These are phyloP conservation scores for Macrobrachium nipponense DNA, from an alignment of 1,140 invertebrate species.

Conservation along the genomic window DNA sequence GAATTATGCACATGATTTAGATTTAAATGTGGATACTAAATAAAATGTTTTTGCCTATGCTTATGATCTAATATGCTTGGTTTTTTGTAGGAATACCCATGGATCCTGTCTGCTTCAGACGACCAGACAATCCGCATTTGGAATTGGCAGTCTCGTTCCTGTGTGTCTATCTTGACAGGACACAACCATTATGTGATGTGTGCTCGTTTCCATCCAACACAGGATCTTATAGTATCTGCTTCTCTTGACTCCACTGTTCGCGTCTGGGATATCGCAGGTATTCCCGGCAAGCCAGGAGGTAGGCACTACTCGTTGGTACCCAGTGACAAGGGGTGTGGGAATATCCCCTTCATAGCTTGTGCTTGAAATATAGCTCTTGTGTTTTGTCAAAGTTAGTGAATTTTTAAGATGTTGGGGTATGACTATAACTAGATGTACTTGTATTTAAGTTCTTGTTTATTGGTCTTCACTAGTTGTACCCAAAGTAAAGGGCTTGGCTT, in stretches of 20 bases:
- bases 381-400: too few species aligned
- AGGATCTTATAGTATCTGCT: conserved; percentile 97
- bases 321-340: conserved; percentile 10
- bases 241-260: conserved; percentile 98
- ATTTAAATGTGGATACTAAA: too few species aligned
- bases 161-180: conserved; percentile 94
- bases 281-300: conserved; percentile 59
- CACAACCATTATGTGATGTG: conserved; percentile 99
- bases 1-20: too few species aligned
- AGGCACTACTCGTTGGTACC: conserved; percentile 51
- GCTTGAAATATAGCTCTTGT: too few species aligned
- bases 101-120: conserved; percentile 98
- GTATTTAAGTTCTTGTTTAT: too few species aligned
- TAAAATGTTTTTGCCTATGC: too few species aligned
- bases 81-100: conserved; percentile 86
- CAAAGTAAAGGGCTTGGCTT: too few species aligned
- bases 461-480: too few species aligned
- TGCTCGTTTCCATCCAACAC: conserved; percentile 96
- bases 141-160: conserved; percentile 99
- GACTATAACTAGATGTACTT: too few species aligned
- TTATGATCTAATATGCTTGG: too few species aligned
- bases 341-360: neutral
- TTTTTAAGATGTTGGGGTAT: too few species aligned
- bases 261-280: conserved; percentile 97
- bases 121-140: conserved; percentile 99